Percentiles rank a stretch among this genome's conserved stretches.
These are phyloP conservation scores for Otolemur crassicaudatus DNA, from an alignment of 2,797 vertebrate genomes.

Conservation along the genomic window DNA sequence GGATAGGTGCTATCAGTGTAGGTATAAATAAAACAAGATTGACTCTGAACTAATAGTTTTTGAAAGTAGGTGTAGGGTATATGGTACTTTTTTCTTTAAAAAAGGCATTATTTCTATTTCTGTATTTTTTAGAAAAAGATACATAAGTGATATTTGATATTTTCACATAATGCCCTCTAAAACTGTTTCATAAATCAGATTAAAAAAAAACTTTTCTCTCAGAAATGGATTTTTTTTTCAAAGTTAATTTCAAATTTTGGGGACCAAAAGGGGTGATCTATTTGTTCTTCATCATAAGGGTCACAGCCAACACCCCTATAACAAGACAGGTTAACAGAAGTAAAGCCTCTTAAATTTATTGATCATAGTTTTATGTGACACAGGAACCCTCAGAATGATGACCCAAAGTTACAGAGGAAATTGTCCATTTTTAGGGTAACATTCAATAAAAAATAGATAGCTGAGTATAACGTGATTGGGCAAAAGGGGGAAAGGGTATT, in stretches of 20 bases:
- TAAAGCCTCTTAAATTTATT: no score
- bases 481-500: no score
- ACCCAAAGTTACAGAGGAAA: no score
- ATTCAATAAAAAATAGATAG: no score
- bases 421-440: no score
- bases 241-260: background rate
- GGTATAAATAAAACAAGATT: background rate
- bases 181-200: background rate
- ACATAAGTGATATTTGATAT: background rate
- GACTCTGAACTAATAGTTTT: background rate
- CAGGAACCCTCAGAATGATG: no score
- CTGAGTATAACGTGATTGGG: no score
- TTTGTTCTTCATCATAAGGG: no score
- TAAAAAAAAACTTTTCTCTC: background rate
- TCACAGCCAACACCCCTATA: no score
- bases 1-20: background rate
- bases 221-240: background rate
- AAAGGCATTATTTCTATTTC: background rate
- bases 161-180: background rate
- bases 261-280: no score
- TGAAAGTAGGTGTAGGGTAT: background rate
- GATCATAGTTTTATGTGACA: no score
- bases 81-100: background rate
- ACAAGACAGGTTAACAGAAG: no score
- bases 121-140: background rate